A percentile compares a stretch with the other conserved stretches of the same genome.
Conservation (phyloP, 2,888 invertebrate genomes). For the Lasioglossum villosulum region DNA sequence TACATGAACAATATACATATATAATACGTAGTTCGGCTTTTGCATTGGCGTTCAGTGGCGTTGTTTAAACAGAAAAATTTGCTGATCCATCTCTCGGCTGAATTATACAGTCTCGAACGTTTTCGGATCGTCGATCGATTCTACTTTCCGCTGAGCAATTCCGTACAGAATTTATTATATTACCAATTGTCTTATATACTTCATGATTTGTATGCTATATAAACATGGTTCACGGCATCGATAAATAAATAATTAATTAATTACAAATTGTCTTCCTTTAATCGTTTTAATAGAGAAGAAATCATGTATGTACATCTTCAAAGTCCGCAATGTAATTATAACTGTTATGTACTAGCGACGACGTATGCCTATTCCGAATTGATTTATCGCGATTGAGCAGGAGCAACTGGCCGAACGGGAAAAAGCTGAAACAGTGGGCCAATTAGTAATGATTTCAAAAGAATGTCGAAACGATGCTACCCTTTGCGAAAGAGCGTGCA, state of each 20-base stretch:
- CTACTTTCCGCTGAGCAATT: too few relatives aligned
- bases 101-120: neutral
- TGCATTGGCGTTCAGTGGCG: neutral
- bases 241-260: too few relatives aligned
- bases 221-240: too few relatives aligned
- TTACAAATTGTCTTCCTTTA: too few relatives aligned
- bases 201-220: too few relatives aligned
- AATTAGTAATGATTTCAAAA: conserved; percentile 65
- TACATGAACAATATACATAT: neutral
- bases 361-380: neutral
- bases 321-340: too few relatives aligned
- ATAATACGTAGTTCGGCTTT: neutral
- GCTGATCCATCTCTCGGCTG: neutral
- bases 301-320: too few relatives aligned
- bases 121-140: neutral
- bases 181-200: too few relatives aligned
- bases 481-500: neutral
- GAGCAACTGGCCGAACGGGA: neutral
- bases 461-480: conserved; percentile 56
- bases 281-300: too few relatives aligned
- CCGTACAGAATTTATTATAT: too few relatives aligned
- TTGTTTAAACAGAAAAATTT: neutral
- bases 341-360: too few relatives aligned
- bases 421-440: conserved; percentile 40
- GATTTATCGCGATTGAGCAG: neutral